Evolutionary conservation across 2,797 vertebrate genomes (phyloP).

Genomic region (Coccyzus lansbergi): DNA sequence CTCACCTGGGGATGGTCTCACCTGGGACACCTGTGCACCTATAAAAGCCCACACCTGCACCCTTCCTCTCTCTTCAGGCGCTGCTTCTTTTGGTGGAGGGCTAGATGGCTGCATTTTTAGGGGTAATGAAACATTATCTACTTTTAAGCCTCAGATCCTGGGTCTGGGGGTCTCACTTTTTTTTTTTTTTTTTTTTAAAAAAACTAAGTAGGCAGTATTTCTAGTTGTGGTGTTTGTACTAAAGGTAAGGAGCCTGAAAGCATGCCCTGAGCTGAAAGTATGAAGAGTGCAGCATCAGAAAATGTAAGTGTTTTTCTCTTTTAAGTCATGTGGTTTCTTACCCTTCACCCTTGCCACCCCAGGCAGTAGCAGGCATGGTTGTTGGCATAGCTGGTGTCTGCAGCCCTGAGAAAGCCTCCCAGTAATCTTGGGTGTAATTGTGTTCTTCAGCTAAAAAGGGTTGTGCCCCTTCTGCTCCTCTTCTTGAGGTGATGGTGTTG

Average conservation of each 20-base stretch:
- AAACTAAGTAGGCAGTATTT: not conserved
- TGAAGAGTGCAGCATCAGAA: not conserved
- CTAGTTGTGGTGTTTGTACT: not conserved
- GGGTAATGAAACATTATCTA: accelerated
- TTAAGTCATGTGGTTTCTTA: not conserved
- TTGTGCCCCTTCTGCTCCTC: not conserved
- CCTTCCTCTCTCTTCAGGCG: accelerated
- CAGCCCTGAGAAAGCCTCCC: not conserved
- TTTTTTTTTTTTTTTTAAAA: not conserved
- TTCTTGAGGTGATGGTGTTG: not conserved
- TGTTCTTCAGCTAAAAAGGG: accelerated
- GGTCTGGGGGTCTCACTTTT: not conserved
- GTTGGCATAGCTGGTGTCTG: not conserved
- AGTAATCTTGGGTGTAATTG: not conserved
- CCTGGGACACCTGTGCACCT: not conserved
- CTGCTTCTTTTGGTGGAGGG: not conserved
- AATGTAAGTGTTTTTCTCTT: not conserved
- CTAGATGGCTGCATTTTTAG: not conserved
- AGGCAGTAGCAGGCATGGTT: not conserved
- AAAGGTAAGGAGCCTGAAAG: not conserved
- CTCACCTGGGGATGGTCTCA: not conserved
- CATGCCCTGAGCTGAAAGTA: not conserved
- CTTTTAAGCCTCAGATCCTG: not conserved
- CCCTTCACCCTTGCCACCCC: not conserved
- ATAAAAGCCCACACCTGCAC: not conserved